Conservation (phyloP, 2,888 invertebrate species). For the Phanerotoma sp. region DNA sequence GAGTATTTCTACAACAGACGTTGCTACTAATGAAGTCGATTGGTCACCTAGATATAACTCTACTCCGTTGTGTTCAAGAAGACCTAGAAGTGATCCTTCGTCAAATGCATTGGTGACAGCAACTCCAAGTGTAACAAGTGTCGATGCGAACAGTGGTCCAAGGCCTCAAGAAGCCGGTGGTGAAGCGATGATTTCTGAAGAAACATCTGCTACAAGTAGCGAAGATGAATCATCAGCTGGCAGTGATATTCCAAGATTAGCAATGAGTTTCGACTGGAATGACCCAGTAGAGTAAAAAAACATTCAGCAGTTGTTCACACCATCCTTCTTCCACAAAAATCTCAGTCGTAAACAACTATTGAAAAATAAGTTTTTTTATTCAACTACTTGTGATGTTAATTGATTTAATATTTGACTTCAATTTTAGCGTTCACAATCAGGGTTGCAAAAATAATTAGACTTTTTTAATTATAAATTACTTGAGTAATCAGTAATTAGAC, state of each 20-base stretch:
- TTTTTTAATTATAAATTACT: too few relatives aligned
- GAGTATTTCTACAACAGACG: conserved; percentile 49
- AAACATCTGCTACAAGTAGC: conserved; percentile 53
- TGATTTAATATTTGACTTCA: too few relatives aligned
- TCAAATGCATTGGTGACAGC: conserved; percentile 54
- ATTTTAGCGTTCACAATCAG: too few relatives aligned
- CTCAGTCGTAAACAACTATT: not conserved
- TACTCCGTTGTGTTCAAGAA: conserved; percentile 41
- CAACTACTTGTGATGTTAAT: not conserved
- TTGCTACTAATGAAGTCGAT: conserved; percentile 19
- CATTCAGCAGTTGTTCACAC: not conserved
- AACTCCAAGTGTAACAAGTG: conserved; percentile 53
- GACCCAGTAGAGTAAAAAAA: conserved; percentile 35
- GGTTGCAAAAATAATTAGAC: too few relatives aligned
- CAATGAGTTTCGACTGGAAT: conserved; percentile 40
- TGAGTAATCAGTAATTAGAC: too few relatives aligned
- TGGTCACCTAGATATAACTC: conserved; percentile 50
- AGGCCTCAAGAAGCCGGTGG: conserved; percentile 70
- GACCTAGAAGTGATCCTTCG: conserved; percentile 49
- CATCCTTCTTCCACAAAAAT: not conserved
- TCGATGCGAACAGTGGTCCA: conserved; percentile 59
- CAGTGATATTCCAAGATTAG: conserved; percentile 51
- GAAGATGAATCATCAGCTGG: conserved; percentile 54
- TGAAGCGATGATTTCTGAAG: conserved; percentile 69
- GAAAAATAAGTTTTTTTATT: not conserved